A percentile compares a stretch with the other conserved stretches of the same genome.
Evolutionary conservation across 2,113 vertebrate species (phyloP).

Genomic region (Ceyx margarethae): DNA sequence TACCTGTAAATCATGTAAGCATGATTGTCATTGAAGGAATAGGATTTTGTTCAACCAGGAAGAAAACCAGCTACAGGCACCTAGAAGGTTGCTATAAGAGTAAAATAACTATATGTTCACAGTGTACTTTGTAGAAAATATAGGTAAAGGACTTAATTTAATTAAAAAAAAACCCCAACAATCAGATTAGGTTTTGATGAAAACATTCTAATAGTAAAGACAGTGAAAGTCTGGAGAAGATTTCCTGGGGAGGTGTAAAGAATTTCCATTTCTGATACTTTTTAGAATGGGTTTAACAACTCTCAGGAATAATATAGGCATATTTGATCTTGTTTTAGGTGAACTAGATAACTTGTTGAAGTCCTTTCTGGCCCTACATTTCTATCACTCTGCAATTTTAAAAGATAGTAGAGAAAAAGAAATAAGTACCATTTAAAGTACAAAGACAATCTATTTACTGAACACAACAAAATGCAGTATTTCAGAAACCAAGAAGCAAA

Average conservation of each 20-base stretch:
- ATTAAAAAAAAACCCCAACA: background rate
- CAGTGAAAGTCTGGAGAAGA: background rate
- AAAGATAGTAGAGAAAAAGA: background rate
- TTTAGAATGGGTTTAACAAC: background rate
- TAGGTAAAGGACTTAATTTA: background rate
- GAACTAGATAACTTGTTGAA: background rate
- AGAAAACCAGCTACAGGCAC: background rate
- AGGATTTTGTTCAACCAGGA: background rate
- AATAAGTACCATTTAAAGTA: background rate
- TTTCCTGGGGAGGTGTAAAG: background rate
- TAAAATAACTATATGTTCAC: background rate
- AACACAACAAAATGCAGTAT: background rate
- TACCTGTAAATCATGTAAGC: accelerated
- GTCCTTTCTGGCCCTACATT: background rate
- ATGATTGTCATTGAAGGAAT: background rate
- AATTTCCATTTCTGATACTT: background rate
- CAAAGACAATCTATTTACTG: background rate
- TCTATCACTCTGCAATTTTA: background rate
- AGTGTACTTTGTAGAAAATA: background rate
- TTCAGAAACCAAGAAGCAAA: background rate
- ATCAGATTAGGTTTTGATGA: background rate
- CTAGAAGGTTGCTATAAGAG: background rate
- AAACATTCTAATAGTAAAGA: background rate
- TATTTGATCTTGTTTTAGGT: background rate
- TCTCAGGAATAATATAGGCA: background rate